Conservation (phyloP, 2,113 vertebrate genomes). For the Octodon degus region DNA sequence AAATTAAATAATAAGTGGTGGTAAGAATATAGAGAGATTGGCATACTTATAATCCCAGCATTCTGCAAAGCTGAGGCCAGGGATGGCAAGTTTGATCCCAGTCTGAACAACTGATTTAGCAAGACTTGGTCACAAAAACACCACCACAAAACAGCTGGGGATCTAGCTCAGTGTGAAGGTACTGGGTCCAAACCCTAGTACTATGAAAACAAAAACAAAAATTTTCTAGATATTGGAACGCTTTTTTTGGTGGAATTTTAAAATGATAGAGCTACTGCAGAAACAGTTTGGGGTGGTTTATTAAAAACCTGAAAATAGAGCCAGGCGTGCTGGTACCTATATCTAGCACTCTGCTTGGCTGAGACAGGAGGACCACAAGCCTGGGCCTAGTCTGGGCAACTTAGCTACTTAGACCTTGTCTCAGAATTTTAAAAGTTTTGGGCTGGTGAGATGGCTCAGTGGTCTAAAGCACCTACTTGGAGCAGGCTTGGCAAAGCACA, state of each 20-base stretch:
- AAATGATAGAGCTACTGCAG: not conserved
- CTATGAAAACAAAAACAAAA: not conserved
- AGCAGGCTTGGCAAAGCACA: no score
- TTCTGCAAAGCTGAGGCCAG: not conserved
- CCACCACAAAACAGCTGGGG: not conserved
- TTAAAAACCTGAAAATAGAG: not conserved
- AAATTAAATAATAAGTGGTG: not conserved
- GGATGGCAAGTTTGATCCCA: not conserved
- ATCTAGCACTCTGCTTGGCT: not conserved
- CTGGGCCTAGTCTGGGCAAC: not conserved
- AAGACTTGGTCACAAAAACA: not conserved
- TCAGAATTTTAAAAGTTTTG: not conserved
- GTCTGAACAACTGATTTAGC: not conserved
- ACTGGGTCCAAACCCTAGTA: not conserved
- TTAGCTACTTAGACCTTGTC: not conserved
- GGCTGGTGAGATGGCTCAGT: no score
- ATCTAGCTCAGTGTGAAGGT: not conserved
- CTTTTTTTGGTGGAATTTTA: not conserved
- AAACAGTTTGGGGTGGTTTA: not conserved
- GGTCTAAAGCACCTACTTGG: no score
- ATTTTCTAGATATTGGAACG: not conserved
- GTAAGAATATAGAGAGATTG: not conserved
- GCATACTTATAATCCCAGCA: not conserved
- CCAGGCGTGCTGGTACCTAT: not conserved
- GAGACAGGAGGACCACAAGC: not conserved